Base-by-base conservation (phyloP, 2,797 vertebrate species). In the Silurus aristotelis region DNA sequence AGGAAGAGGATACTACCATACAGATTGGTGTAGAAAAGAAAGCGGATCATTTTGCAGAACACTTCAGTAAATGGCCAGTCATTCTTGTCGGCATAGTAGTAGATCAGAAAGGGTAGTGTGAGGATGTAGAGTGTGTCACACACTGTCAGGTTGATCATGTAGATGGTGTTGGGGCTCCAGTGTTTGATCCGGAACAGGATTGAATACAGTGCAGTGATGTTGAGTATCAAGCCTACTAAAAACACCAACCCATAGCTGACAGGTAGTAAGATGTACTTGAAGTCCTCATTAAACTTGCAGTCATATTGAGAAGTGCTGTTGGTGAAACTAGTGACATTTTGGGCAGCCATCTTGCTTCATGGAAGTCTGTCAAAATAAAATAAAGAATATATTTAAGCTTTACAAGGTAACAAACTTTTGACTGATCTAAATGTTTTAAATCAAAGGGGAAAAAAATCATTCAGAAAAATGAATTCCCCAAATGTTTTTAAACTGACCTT, bases 1-100 rank as follows among this genome's bases (percentile, higher is more conserved):
- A 99, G 95, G 93, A 99, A 99, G 19, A 98, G 95, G 92, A 99
- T 98, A 93, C 91, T 97, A 93, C 97, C 97, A 56, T 99, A 99
- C 63, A 99, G 93, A 91, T 99, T 99, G 89, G 96, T 95, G 90
- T 99, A 99, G 91, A 99, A 99, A 56, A 99, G 94, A 92, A 99
- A 99, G 86, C 97, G 97, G n/a, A 98, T 96, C 14, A 98, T 88
- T 92, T 98, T 99, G 89, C 98, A 99, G 89, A 99, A 83, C 1
- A 91, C 92, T 14, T 94, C 95, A 0, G 95, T 92, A 91, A 99
- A 99, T 4, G 97, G 98, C 98, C 98, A 99, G 94, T 97, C 94
- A 77, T 98, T 97, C 38, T 95, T 94, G 7, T 93, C 94, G 1
- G 97, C 96, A 0, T 99, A 99, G 90, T 99, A 99, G 86, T 96